Percentiles rank a stretch among this genome's conserved stretches.
phyloP scores from a whole-genome alignment of 2,797 vertebrate genomes.

The Tragopan temminckii region DNA sequence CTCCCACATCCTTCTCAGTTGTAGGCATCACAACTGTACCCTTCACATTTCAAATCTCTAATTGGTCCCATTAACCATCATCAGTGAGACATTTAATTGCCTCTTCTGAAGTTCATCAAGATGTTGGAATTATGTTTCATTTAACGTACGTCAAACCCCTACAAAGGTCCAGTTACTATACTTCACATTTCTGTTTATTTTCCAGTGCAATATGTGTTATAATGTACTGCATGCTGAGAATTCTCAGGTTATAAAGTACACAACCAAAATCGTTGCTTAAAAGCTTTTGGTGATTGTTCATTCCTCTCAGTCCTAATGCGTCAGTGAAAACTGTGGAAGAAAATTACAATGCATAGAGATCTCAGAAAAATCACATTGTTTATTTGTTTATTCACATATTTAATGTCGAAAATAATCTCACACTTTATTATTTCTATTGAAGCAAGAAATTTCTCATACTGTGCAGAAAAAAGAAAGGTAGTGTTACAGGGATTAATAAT shows the following conservation, averaged over 20 bases:
- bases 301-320: constrained; percentile 27
- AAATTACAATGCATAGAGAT: constrained; percentile 24
- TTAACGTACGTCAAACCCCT: constrained; percentile 47
- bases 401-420: constrained; percentile 55
- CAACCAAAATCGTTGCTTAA: constrained; percentile 30
- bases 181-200: constrained; percentile 56
- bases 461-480: constrained; percentile 9
- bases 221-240: constrained; percentile 40
- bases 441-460: constrained; percentile 10
- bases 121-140: constrained; percentile 23
- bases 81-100: constrained; percentile 65
- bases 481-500: constrained; percentile 40
- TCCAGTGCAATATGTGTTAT: constrained; percentile 3
- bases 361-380: constrained; percentile 36
- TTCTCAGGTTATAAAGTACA: constrained; percentile 39
- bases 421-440: constrained; percentile 15
- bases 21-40: constrained; percentile 22
- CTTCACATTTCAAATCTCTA: constrained; percentile 55
- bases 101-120: constrained; percentile 48
- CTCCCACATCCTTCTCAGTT: neutral
- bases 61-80: constrained; percentile 66
- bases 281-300: constrained; percentile 38
- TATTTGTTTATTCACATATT: constrained; percentile 8
- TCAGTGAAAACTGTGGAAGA: constrained; percentile 17
- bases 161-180: constrained; percentile 7